Conservation (phyloP, 2,113 vertebrate genomes). For the Marmota flaviventris region DNA sequence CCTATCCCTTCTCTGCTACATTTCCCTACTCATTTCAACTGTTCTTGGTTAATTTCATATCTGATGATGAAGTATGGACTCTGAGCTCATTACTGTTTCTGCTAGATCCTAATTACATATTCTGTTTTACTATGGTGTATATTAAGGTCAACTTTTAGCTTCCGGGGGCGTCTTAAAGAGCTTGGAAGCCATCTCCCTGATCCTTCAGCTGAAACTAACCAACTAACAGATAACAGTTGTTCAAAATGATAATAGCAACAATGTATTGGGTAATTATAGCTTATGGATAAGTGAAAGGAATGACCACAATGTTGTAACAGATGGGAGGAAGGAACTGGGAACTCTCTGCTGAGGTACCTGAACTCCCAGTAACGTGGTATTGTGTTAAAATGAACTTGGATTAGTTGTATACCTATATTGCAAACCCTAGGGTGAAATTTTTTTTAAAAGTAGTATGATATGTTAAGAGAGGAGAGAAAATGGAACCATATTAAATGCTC, state of each 20-base stretch:
- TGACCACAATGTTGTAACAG: neutral
- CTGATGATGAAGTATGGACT: constrained; percentile 18
- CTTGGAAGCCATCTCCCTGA: neutral
- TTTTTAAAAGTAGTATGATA: neutral
- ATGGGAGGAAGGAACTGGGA: neutral
- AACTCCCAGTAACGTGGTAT: neutral
- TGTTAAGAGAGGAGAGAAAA: constrained; percentile 32
- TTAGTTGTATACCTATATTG: neutral
- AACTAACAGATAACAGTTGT: constrained; percentile 16
- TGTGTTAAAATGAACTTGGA: neutral
- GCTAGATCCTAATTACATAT: neutral
- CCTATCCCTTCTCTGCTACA: neutral
- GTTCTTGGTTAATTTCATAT: constrained; percentile 23
- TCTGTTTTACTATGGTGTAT: neutral
- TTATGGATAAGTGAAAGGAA: constrained; percentile 4
- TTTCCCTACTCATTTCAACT: neutral
- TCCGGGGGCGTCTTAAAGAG: neutral
- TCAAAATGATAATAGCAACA: constrained; percentile 2
- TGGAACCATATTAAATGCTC: neutral
- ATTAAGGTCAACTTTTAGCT: neutral
- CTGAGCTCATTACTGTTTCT: constrained; percentile 52
- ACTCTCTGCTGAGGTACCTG: neutral
- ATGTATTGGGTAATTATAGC: neutral
- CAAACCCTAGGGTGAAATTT: neutral
- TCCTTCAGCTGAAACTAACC: neutral